Conservation (phyloP, 2,888 invertebrate genomes). For the Coelinius sp. region DNA sequence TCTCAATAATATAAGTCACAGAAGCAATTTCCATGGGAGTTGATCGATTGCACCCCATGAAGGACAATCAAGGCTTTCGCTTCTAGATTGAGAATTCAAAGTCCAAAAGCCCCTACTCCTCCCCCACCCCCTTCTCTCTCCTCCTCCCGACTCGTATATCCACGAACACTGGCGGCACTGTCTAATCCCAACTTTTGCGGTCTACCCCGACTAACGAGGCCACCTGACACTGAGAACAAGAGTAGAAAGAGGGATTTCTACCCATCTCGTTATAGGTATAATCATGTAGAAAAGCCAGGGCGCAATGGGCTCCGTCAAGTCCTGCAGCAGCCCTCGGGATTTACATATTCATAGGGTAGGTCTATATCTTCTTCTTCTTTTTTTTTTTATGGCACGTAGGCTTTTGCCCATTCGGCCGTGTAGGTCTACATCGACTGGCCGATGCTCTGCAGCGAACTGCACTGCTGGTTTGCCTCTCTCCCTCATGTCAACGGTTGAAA, state of each 20-base stretch:
- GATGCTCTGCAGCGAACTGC: neutral
- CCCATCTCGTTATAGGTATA: slow-evolving; percentile 10
- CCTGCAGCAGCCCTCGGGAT: slow-evolving; percentile 39
- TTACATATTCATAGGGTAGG: slow-evolving; percentile 57
- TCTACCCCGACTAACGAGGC: slow-evolving; percentile 33
- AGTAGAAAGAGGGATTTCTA: neutral
- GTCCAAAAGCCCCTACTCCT: neutral
- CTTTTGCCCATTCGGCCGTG: too few relatives aligned
- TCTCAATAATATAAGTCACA: neutral
- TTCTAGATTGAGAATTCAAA: slow-evolving; percentile 25
- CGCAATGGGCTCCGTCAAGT: slow-evolving; percentile 33
- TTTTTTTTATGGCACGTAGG: too few relatives aligned
- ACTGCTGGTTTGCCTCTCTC: neutral
- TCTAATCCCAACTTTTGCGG: slow-evolving; percentile 38
- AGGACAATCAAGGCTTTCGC: slow-evolving; percentile 24
- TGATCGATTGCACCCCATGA: slow-evolving; percentile 8
- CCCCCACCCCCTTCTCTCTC: neutral
- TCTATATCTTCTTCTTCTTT: too few relatives aligned
- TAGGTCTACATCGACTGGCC: slow-evolving; percentile 23
- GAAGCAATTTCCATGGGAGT: neutral
- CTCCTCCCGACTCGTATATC: slow-evolving; percentile 15
- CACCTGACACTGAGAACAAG: slow-evolving; percentile 28
- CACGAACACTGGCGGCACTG: slow-evolving; percentile 4
- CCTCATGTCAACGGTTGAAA: neutral
- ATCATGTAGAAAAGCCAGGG: neutral